phyloP scores from a whole-genome alignment of 2,888 invertebrate species.

The Acrobasis consociella region DNA sequence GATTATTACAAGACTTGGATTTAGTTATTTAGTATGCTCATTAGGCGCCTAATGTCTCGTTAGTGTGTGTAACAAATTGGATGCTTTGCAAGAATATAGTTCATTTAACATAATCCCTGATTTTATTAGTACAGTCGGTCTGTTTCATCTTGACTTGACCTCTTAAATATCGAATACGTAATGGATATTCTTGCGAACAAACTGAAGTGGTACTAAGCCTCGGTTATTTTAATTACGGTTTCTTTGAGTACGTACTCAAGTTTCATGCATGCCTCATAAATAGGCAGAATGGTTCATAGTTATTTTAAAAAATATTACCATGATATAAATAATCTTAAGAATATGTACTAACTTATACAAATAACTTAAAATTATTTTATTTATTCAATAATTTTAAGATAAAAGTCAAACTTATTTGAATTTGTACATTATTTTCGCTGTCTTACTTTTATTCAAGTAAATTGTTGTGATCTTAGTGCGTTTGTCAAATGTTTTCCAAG shows the following conservation, averaged over 20 bases:
- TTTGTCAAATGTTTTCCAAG: constrained; percentile 24
- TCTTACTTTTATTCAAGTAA: constrained; percentile 2
- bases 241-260: constrained; percentile 54
- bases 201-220: constrained; percentile 51
- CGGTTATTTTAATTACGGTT: constrained; percentile 62
- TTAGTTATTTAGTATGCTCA: not conserved
- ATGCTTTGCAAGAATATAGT: not conserved
- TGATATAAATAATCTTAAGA: constrained; percentile 49
- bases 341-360: constrained; percentile 15
- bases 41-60: not conserved
- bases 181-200: constrained; percentile 47
- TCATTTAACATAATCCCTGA: constrained; percentile 7
- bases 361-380: not conserved
- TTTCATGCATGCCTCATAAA: constrained; percentile 49
- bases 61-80: not conserved
- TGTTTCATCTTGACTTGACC: constrained; percentile 25
- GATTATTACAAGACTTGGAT: not conserved
- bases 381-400: no score
- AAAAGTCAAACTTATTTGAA: no score
- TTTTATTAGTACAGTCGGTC: constrained; percentile 15
- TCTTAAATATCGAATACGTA: constrained; percentile 30
- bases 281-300: constrained; percentile 44
- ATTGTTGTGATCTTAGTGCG: not conserved
- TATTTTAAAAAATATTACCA: constrained; percentile 47
- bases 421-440: no score